phyloP scores from a whole-genome alignment of 1,140 invertebrate species.

The Hyles vespertilio region DNA sequence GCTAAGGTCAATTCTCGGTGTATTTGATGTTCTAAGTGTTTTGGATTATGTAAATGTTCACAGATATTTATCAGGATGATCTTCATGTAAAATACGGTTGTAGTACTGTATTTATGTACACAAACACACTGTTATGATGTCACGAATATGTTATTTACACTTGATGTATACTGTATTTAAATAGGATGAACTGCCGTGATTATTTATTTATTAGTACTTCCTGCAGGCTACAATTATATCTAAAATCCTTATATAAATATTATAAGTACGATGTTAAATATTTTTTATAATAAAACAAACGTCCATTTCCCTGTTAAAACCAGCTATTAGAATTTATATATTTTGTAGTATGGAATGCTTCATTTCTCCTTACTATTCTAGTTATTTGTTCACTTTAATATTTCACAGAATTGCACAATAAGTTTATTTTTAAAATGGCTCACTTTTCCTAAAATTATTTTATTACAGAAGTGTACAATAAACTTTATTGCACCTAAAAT shows the following conservation, averaged over 20 bases:
- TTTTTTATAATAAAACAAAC: conserved; percentile 44
- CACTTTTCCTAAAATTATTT: conserved; percentile 69
- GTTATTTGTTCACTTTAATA: conserved; percentile 66
- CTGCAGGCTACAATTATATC: conserved; percentile 29
- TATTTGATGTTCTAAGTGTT: conserved; percentile 50
- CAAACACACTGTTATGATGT: conserved; percentile 25
- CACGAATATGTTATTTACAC: conserved; percentile 42
- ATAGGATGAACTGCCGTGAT: conserved; percentile 24
- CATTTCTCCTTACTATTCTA: conserved; percentile 70
- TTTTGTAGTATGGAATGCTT: conserved; percentile 74
- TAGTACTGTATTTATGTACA: conserved; percentile 33
- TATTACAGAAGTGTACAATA: conserved; percentile 46
- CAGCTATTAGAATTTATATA: conserved; percentile 67
- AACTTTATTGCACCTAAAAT: conserved; percentile 54
- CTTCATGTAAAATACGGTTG: conserved; percentile 19
- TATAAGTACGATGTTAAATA: conserved; percentile 38
- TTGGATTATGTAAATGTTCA: conserved; percentile 33
- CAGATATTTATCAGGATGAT: conserved; percentile 22
- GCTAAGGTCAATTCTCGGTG: conserved; percentile 22
- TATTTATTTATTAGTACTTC: conserved; percentile 24
- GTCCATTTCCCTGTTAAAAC: conserved; percentile 75
- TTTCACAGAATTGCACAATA: conserved; percentile 72
- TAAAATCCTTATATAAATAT: conserved; percentile 28
- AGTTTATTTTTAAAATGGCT: conserved; percentile 74
- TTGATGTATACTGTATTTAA: conserved; percentile 33